Percentiles rank a stretch among this genome's conserved stretches.
phyloP scores from a whole-genome alignment of 2,888 invertebrate species.

The Pocota personata region DNA sequence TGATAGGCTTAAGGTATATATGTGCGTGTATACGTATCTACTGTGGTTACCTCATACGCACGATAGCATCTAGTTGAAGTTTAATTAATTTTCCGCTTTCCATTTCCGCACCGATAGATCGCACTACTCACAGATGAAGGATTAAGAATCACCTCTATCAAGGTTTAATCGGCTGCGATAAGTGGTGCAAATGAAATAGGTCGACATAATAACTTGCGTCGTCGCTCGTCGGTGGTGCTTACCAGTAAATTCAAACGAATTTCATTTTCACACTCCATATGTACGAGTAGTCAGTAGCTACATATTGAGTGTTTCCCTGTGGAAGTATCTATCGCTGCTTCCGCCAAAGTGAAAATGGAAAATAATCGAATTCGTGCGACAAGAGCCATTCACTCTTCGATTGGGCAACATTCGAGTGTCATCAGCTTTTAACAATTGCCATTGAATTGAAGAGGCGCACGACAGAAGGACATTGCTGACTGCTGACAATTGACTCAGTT shows the following conservation, averaged over 20 bases:
- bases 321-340: conserved; percentile 32
- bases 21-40: background rate
- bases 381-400: conserved; percentile 31
- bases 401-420: conserved; percentile 69
- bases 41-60: conserved; percentile 9
- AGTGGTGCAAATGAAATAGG: conserved; percentile 38
- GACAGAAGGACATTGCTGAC: conserved; percentile 16
- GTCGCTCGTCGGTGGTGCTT: background rate
- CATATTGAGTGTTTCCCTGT: background rate
- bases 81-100: conserved; percentile 62
- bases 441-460: conserved; percentile 40
- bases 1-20: conserved; percentile 21
- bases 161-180: conserved; percentile 30
- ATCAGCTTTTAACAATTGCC: conserved; percentile 66
- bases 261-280: background rate
- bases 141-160: conserved; percentile 13
- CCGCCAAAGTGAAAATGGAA: conserved; percentile 29
- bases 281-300: background rate
- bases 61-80: background rate
- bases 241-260: conserved; percentile 6
- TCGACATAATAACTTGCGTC: conserved; percentile 13
- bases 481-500: conserved; percentile 12
- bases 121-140: conserved; percentile 10
- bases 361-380: conserved; percentile 59
- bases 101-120: background rate